Evolutionary conservation across 2,888 invertebrate species (phyloP).

Genomic region (Syrista parreyssii): DNA sequence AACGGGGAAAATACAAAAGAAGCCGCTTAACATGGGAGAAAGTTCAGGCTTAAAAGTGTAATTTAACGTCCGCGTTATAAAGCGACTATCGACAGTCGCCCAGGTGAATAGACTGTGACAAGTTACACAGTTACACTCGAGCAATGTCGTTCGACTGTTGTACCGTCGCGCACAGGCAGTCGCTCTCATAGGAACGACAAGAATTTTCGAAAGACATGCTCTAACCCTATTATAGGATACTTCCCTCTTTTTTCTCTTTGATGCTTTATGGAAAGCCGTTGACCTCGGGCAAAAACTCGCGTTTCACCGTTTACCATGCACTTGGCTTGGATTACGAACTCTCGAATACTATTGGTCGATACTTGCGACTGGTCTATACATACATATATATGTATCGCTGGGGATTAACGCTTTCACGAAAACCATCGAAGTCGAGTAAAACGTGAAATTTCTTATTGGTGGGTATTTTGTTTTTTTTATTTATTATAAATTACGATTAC

Average conservation of each 20-base stretch:
- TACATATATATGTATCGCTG: neutral
- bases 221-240: neutral
- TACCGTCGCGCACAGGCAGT: neutral
- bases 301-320: neutral
- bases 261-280: neutral
- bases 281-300: neutral
- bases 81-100: neutral
- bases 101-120: neutral
- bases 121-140: neutral
- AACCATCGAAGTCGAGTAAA: neutral
- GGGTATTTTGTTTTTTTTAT: neutral
- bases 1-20: neutral
- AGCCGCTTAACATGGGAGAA: neutral
- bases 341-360: neutral
- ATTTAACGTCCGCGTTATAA: neutral
- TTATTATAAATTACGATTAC: constrained; percentile 22
- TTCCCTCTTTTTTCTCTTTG: neutral
- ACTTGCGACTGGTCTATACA: neutral
- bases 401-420: neutral
- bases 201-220: neutral
- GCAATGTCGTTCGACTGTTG: neutral
- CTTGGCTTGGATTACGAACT: neutral
- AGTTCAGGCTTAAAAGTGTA: neutral
- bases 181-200: neutral
- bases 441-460: neutral